A percentile compares a stretch with the other conserved stretches of the same genome.
phyloP scores from a whole-genome alignment of 2,888 invertebrate genomes.

The Cactoblastis cactorum region DNA sequence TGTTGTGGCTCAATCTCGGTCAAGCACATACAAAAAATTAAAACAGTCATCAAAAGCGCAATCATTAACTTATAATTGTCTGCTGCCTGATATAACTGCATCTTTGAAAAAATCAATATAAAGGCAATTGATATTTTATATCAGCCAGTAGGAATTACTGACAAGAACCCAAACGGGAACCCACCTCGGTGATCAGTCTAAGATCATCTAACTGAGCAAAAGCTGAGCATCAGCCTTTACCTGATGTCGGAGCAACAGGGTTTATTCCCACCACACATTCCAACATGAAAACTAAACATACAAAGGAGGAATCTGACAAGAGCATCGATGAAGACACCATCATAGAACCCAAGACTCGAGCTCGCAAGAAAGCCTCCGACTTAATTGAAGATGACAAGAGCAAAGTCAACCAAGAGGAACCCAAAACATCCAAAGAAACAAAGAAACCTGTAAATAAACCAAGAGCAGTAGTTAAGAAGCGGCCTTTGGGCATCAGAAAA shows the following conservation, averaged over 20 bases:
- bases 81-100: conserved; percentile 31
- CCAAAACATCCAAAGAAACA: conserved; percentile 66
- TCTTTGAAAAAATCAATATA: conserved; percentile 22
- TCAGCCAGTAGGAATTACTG: conserved; percentile 21
- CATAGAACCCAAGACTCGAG: conserved; percentile 70
- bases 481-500: conserved; percentile 69
- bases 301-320: conserved; percentile 68
- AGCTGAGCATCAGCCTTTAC: conserved; percentile 47
- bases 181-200: conserved; percentile 35
- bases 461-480: conserved; percentile 63
- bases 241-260: conserved; percentile 74
- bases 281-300: conserved; percentile 77
- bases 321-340: conserved; percentile 64
- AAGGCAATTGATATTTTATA: conserved; percentile 24
- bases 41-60: conserved; percentile 35
- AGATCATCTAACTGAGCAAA: conserved; percentile 38
- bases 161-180: conserved; percentile 20
- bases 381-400: conserved; percentile 58
- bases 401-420: conserved; percentile 61
- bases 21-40: conserved; percentile 35
- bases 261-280: conserved; percentile 68
- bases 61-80: conserved; percentile 23
- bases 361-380: conserved; percentile 70
- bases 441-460: conserved; percentile 60
- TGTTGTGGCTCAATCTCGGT: conserved; percentile 44